phyloP scores from a whole-genome alignment of 2,888 invertebrate species.

The Dynastes maya region DNA sequence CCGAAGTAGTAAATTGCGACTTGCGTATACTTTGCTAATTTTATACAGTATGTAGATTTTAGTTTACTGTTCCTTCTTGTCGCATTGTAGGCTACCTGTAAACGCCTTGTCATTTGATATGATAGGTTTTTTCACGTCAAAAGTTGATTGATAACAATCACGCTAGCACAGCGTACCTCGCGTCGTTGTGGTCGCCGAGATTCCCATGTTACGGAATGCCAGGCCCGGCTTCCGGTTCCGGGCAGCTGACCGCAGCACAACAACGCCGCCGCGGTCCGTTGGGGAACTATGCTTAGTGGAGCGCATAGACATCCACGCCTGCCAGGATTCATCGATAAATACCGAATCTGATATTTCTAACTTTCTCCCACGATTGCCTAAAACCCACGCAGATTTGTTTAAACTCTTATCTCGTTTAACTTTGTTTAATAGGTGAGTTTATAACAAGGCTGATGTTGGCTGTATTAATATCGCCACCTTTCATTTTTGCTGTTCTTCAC shows the following conservation, averaged over 20 bases:
- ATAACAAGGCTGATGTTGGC: neutral
- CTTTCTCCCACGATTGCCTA: constrained; percentile 39
- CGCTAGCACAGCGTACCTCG: constrained; percentile 14
- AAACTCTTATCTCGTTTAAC: constrained; percentile 15
- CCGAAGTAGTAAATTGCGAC: no score
- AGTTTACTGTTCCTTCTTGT: no score
- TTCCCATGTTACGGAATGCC: constrained; percentile 66
- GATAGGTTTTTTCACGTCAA: constrained; percentile 9
- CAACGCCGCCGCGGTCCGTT: constrained; percentile 60
- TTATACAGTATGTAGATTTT: no score
- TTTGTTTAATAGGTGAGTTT: constrained; percentile 6
- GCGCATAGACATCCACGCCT: constrained; percentile 67
- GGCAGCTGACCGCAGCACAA: constrained; percentile 68
- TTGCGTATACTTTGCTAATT: no score
- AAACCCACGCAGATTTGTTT: constrained; percentile 16
- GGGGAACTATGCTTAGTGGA: constrained; percentile 69
- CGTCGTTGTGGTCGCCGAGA: constrained; percentile 57
- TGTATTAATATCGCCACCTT: neutral
- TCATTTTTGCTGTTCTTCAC: neutral
- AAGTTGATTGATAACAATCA: constrained; percentile 45
- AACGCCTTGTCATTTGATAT: neutral
- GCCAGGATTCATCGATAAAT: constrained; percentile 58
- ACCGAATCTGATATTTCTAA: constrained; percentile 47
- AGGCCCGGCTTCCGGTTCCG: constrained; percentile 70
- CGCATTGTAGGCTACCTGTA: no score